These are phyloP conservation scores for Neolamprologus devosi DNA, from an alignment of 2,113 vertebrate genomes.

Conservation along the genomic window DNA sequence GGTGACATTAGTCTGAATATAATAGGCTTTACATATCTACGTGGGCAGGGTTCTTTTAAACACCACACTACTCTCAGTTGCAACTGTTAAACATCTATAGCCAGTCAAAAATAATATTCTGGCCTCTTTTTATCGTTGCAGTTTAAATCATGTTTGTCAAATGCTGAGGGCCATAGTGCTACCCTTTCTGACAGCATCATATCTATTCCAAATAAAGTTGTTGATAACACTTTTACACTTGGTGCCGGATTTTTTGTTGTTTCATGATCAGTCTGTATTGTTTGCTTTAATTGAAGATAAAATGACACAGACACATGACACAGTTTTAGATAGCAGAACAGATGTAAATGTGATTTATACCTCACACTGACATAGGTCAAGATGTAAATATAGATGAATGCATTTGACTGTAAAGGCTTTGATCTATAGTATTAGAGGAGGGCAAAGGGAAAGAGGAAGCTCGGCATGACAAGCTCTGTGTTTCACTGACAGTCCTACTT, in stretches of 20 bases:
- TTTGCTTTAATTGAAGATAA: not conserved
- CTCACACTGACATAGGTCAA: not conserved
- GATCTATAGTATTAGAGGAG: not conserved
- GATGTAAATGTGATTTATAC: not conserved
- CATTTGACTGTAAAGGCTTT: conserved; percentile 4
- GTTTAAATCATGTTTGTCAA: conserved; percentile 2
- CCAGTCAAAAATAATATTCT: not conserved
- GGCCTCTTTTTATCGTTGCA: not conserved
- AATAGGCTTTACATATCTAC: not conserved
- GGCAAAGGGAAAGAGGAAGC: conserved; percentile 11
- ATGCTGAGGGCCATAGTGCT: not conserved
- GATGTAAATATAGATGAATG: not conserved
- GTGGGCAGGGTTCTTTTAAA: not conserved
- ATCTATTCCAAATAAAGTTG: conserved; percentile 16
- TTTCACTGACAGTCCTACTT: not conserved
- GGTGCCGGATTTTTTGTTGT: not conserved
- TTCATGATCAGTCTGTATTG: conserved; percentile 9
- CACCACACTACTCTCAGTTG: not conserved
- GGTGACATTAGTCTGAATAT: not conserved
- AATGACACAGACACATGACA: not conserved
- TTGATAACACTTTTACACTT: not conserved
- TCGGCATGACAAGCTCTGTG: conserved; percentile 7
- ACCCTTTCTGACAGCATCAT: conserved; percentile 10
- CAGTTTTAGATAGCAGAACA: not conserved
- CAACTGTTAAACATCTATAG: not conserved